Conservation (phyloP, 2,113 vertebrate genomes). For the Capreolus pygargus region DNA sequence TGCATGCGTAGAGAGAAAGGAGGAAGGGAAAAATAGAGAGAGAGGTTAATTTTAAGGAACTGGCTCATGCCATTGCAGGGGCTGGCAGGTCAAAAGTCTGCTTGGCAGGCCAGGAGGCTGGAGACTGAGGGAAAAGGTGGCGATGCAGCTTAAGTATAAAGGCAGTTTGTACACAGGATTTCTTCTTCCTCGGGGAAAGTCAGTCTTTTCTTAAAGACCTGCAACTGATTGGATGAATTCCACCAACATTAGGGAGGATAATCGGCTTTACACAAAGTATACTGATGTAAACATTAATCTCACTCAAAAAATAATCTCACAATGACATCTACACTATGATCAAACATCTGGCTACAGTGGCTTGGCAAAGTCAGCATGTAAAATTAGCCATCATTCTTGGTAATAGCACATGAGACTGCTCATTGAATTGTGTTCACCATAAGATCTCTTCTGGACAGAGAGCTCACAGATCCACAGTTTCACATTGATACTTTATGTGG, state of each 20-base stretch:
- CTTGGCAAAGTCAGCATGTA: rapidly evolving
- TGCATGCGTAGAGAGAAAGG: background rate
- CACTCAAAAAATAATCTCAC: background rate
- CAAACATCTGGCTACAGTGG: background rate
- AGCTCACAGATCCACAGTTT: background rate
- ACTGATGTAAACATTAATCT: background rate
- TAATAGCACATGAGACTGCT: background rate
- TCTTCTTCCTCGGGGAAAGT: background rate
- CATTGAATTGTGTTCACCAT: background rate
- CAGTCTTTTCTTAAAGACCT: background rate
- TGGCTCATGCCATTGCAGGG: too few relatives aligned
- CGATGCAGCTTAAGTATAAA: background rate
- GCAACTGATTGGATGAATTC: background rate
- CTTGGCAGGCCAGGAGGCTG: background rate
- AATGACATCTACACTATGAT: background rate
- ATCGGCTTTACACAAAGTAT: background rate
- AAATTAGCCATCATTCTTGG: background rate
- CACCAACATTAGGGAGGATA: background rate
- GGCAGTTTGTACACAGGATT: background rate
- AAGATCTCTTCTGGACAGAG: background rate
- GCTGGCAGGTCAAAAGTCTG: background rate
- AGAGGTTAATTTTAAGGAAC: background rate
- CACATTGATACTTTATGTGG: background rate
- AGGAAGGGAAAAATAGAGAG: background rate
- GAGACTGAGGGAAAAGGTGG: background rate